Conservation (phyloP, 2,797 vertebrate genomes). For the Thunnus albacares region DNA sequence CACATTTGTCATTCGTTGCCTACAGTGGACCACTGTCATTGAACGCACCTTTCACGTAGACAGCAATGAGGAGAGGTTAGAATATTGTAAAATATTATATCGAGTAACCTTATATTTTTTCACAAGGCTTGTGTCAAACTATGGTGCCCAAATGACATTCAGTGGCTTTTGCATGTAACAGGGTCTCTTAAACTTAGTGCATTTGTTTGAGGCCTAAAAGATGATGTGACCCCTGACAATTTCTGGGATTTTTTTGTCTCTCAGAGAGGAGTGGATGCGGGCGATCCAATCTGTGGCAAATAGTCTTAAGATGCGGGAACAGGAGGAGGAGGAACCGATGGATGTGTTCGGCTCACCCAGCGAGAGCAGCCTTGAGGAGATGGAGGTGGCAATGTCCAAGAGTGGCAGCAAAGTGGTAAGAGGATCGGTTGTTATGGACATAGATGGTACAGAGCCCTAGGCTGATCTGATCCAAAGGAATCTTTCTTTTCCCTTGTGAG, state of each 20-base stretch:
- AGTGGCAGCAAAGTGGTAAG: slow-evolving; percentile 89
- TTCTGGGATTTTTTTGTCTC: slow-evolving; percentile 15
- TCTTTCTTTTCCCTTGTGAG: neutral
- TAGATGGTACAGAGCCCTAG: neutral
- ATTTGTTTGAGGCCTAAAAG: neutral
- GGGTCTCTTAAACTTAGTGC: neutral
- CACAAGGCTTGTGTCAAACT: neutral
- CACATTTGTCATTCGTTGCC: slow-evolving; percentile 93
- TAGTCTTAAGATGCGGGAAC: slow-evolving; percentile 87
- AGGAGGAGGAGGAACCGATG: slow-evolving; percentile 84
- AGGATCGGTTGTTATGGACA: neutral
- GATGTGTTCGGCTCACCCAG: slow-evolving; percentile 86
- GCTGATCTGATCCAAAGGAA: neutral
- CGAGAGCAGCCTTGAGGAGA: slow-evolving; percentile 86
- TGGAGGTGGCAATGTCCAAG: slow-evolving; percentile 90
- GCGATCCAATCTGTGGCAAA: slow-evolving; percentile 93
- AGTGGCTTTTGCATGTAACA: neutral
- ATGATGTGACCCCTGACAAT: neutral
- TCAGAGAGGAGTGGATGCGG: slow-evolving; percentile 92
- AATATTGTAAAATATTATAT: neutral
- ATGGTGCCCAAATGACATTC: neutral
- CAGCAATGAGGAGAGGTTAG: slow-evolving; percentile 88
- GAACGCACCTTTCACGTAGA: slow-evolving; percentile 94
- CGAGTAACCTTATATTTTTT: neutral
- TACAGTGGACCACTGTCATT: slow-evolving; percentile 94